Conservation (phyloP, 1,140 invertebrate species). For the Euglossa dilemma region DNA sequence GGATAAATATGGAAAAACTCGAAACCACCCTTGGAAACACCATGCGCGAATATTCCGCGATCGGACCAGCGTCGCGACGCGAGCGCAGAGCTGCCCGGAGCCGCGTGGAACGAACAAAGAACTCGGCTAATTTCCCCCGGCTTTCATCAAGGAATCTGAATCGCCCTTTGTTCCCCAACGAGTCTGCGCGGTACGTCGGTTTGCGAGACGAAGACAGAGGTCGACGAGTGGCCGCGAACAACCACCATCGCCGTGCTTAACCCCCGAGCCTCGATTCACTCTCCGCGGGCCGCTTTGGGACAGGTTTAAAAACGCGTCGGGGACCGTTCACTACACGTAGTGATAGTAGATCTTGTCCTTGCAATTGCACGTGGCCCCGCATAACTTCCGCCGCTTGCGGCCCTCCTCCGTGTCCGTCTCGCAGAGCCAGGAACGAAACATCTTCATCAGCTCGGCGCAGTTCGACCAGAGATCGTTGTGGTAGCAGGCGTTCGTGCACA, state of each 20-base stretch:
- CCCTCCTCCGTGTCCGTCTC: slow-evolving; percentile 83
- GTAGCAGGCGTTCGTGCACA: slow-evolving; percentile 90
- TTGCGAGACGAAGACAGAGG: background rate
- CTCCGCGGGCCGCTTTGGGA: too few relatives aligned
- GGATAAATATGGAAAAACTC: too few relatives aligned
- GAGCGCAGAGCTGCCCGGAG: too few relatives aligned
- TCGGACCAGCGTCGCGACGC: too few relatives aligned
- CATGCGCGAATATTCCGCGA: too few relatives aligned
- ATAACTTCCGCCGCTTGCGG: slow-evolving; percentile 83
- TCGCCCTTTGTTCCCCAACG: slow-evolving; percentile 2
- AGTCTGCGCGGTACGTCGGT: background rate
- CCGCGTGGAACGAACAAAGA: too few relatives aligned
- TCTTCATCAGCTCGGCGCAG: slow-evolving; percentile 85
- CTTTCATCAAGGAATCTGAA: background rate
- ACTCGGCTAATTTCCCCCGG: background rate
- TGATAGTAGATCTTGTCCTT: slow-evolving; percentile 80
- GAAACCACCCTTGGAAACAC: too few relatives aligned
- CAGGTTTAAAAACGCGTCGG: slow-evolving; percentile 16
- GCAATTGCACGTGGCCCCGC: slow-evolving; percentile 89
- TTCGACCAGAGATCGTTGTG: slow-evolving; percentile 88
- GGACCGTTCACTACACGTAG: slow-evolving; percentile 50
- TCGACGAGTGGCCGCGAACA: background rate
- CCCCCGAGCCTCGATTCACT: too few relatives aligned
- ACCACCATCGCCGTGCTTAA: background rate
- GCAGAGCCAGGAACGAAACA: slow-evolving; percentile 86